These are phyloP conservation scores for Oreochromis tanganicae DNA, from an alignment of 2,113 vertebrate species.

Conservation along the genomic window DNA sequence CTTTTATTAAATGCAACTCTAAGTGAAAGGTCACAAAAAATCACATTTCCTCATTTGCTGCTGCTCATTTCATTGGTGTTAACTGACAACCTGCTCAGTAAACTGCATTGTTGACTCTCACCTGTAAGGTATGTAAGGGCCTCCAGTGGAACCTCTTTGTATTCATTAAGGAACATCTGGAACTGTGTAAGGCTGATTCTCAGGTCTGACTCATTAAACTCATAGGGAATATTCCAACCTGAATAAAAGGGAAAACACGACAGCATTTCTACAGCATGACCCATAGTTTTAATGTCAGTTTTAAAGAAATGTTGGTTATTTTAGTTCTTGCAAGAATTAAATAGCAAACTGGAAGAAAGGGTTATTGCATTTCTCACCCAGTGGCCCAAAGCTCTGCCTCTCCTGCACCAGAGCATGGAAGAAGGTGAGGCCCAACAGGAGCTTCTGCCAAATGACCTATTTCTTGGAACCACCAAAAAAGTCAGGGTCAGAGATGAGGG, in stretches of 20 bases:
- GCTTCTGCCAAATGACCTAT: slow-evolving; percentile 82
- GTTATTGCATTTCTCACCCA: slow-evolving; percentile 71
- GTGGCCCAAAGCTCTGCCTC: slow-evolving; percentile 84
- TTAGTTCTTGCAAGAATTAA: neutral
- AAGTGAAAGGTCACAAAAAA: neutral
- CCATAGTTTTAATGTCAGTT: neutral
- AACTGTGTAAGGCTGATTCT: slow-evolving; percentile 88
- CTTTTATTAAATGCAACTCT: neutral
- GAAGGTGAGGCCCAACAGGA: slow-evolving; percentile 88
- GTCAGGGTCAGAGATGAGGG: slow-evolving; percentile 80
- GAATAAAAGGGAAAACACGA: neutral
- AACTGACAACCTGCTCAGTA: neutral
- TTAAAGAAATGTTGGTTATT: neutral
- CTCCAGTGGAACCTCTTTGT: slow-evolving; percentile 83
- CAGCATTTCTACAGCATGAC: no score
- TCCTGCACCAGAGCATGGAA: slow-evolving; percentile 93
- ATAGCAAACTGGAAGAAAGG: neutral
- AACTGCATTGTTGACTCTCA: slow-evolving; percentile 36
- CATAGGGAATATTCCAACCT: slow-evolving; percentile 97
- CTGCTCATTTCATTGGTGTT: neutral
- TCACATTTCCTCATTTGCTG: neutral
- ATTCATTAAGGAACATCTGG: slow-evolving; percentile 93
- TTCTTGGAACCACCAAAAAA: slow-evolving; percentile 84
- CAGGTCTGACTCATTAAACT: slow-evolving; percentile 92
- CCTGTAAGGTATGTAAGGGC: slow-evolving; percentile 90